Base-by-base conservation (phyloP, 2,888 invertebrate species). In the Pasiphila rectangulata region DNA sequence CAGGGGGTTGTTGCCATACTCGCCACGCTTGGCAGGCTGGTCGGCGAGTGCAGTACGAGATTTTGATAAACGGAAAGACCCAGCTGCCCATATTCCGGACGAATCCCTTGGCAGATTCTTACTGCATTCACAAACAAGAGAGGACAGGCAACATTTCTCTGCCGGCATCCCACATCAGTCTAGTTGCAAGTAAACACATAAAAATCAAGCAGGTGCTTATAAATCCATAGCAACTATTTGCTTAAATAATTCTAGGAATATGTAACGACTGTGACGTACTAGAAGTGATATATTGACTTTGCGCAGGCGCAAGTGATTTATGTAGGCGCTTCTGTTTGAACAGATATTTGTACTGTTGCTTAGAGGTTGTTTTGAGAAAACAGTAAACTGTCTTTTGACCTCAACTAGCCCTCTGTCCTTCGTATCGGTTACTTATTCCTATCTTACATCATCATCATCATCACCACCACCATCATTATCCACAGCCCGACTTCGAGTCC, bases 261-360 rank as follows among this genome's bases (percentile, higher is more conserved):
- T 52, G 62, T 58, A 58, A 57, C 59, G 48, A 46, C 27, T 46
- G 56, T 59, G 56, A 55, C 51, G 56, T 59, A 40, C 46, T 45
- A 50, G 38, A 45, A 49, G 55, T 45, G 54, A 46, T 49, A 53
- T 59, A 49, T 56, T 48, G 54, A 61, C 60, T 57, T 21, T 45
- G 54, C 54, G 54, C 49, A 30, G 46, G 44, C 53, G 51, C 57
- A 55, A 40, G 46, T 57, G 57, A 56, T 56, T 59, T 59, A 59
- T 57, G 59, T 56, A 45, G 50, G 54, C 56, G 61, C 71, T 71
- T 58, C 69, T 67, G 69, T 68, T 57, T 60, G 51, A 55, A 54
- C 51, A 40, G 52, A 56, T 61, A 49, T 62, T 62, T 62, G 59
- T 54, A 36, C 7, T 12, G 20, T 10, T 41, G 30, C 34, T 56